A percentile compares a stretch with the other conserved stretches of the same genome.
Evolutionary conservation across 2,888 invertebrate species (phyloP).

Genomic region (Selenia dentaria): DNA sequence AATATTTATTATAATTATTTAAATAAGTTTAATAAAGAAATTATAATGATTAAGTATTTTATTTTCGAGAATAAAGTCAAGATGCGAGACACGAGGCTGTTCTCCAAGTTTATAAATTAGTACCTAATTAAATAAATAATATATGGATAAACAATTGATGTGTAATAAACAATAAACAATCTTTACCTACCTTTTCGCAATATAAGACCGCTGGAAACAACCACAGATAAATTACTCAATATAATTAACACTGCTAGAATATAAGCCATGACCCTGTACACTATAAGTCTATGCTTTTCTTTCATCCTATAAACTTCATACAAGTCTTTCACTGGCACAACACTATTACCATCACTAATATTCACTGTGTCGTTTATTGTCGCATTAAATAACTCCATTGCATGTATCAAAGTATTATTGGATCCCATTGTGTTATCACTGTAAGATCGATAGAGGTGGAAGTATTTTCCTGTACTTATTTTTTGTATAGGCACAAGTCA

Average conservation of each 20-base stretch:
- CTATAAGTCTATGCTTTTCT: slow-evolving; percentile 67
- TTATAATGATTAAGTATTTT: too few species aligned
- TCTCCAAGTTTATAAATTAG: too few species aligned
- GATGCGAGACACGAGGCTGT: too few species aligned
- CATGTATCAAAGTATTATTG: slow-evolving; percentile 1
- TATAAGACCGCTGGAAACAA: slow-evolving; percentile 87
- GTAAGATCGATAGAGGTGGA: too few species aligned
- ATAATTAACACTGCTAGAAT: slow-evolving; percentile 83
- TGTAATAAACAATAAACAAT: too few species aligned
- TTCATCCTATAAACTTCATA: slow-evolving; percentile 62
- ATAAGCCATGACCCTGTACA: slow-evolving; percentile 83
- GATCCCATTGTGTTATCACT: too few species aligned
- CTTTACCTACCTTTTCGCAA: slow-evolving; percentile 81
- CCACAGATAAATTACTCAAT: slow-evolving; percentile 85
- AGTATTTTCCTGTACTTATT: neutral
- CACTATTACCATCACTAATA: slow-evolving; percentile 58
- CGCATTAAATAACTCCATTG: slow-evolving; percentile 3
- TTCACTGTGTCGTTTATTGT: slow-evolving; percentile 32
- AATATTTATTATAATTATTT: too few species aligned
- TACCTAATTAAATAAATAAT: too few species aligned
- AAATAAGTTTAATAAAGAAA: too few species aligned
- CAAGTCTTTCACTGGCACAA: slow-evolving; percentile 54
- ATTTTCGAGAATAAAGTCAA: too few species aligned
- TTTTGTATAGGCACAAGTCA: slow-evolving; percentile 47
- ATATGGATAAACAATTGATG: too few species aligned